Evolutionary conservation across 2,888 invertebrate species (phyloP).

Genomic region (Linnaemya vulpina): DNA sequence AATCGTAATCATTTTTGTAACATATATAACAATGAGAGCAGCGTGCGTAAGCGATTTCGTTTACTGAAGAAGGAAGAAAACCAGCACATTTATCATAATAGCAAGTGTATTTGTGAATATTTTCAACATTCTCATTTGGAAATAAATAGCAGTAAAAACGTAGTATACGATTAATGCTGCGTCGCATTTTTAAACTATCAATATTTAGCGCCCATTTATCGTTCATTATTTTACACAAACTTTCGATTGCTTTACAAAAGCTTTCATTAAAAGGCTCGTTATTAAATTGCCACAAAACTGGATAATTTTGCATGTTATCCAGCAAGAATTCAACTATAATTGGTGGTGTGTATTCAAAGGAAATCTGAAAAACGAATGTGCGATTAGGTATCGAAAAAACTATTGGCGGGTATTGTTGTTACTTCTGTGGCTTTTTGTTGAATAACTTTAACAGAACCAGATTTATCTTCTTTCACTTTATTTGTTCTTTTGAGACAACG

Average conservation of each 20-base stretch:
- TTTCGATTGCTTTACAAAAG: constrained; percentile 30
- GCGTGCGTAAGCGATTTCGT: constrained; percentile 51
- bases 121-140: constrained; percentile 46
- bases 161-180: constrained; percentile 55
- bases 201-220: constrained; percentile 54
- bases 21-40: constrained; percentile 50
- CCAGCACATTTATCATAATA: constrained; percentile 48
- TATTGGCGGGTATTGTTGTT: neutral
- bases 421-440: constrained; percentile 31
- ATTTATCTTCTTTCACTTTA: neutral
- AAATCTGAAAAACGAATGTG: constrained; percentile 30
- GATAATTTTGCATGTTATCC: constrained; percentile 50
- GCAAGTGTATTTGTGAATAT: constrained; percentile 31
- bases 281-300: constrained; percentile 48
- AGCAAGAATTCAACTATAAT: constrained; percentile 43
- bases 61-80: constrained; percentile 43
- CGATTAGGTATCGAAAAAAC: neutral
- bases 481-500: constrained; percentile 44
- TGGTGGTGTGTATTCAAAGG: constrained; percentile 42
- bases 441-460: neutral
- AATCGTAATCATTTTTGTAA: constrained; percentile 33
- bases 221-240: constrained; percentile 35
- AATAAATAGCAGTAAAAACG: constrained; percentile 50
- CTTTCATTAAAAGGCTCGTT: constrained; percentile 32
- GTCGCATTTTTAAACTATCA: constrained; percentile 47